Evolutionary conservation across 2,888 invertebrate genomes (phyloP).

Genomic region (Omphaloscelis lunosa): DNA sequence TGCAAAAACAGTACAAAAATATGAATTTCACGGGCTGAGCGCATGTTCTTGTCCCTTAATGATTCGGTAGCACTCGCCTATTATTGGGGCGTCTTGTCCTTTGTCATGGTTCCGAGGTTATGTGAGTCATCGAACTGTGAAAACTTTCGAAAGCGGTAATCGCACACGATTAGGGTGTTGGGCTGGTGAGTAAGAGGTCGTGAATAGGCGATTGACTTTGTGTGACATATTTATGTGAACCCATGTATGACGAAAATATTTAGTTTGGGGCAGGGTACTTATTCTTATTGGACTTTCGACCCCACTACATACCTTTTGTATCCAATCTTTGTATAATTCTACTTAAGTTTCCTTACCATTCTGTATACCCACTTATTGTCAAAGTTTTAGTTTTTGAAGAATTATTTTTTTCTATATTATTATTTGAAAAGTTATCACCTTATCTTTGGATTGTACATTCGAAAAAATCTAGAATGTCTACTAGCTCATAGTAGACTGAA

Average conservation of each 20-base stretch:
- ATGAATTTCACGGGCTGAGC: background rate
- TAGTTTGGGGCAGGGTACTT: no score
- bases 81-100: background rate
- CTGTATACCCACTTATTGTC: no score
- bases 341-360: no score
- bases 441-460: background rate
- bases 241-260: background rate
- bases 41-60: background rate
- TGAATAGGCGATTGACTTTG: background rate
- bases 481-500: background rate
- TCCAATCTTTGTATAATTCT: no score
- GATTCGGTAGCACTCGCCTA: background rate
- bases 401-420: no score
- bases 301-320: no score
- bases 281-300: no score
- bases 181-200: background rate
- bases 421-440: no score
- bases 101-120: conserved; percentile 4
- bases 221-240: background rate
- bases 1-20: background rate
- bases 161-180: conserved; percentile 18
- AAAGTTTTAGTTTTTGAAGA: no score
- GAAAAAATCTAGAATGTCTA: background rate
- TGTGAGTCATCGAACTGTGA: conserved; percentile 20
- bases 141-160: conserved; percentile 16